Percentiles rank a stretch among this genome's conserved stretches.
Evolutionary conservation across 2,113 vertebrate genomes (phyloP).

Genomic region (Carassius auratus): DNA sequence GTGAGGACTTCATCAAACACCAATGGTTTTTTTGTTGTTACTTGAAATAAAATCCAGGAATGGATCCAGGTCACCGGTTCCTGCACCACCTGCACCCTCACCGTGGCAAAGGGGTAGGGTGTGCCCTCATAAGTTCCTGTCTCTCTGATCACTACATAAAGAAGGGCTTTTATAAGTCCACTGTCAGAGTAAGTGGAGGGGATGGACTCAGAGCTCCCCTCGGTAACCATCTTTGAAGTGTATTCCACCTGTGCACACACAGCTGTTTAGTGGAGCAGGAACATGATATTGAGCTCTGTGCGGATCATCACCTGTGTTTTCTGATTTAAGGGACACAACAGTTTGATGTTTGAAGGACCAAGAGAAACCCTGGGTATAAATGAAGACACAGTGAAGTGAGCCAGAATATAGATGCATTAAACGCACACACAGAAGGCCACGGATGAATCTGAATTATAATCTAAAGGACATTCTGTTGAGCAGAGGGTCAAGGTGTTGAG

Average conservation of each 20-base stretch:
- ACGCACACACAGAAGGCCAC: constrained; percentile 17
- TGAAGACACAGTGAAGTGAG: constrained; percentile 30
- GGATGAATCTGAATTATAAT: constrained; percentile 11
- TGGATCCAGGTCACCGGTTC: neutral
- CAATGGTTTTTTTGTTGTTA: neutral
- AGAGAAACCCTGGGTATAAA: constrained; percentile 1
- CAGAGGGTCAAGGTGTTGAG: constrained; percentile 32
- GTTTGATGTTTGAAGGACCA: neutral
- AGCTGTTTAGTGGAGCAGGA: constrained; percentile 40
- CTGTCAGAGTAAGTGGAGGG: constrained; percentile 46
- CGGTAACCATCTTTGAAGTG: constrained; percentile 50
- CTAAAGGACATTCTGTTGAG: constrained; percentile 29
- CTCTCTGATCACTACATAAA: constrained; percentile 31
- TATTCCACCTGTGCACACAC: constrained; percentile 48
- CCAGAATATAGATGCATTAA: constrained; percentile 9
- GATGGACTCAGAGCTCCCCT: constrained; percentile 11
- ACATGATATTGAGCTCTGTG: constrained; percentile 31
- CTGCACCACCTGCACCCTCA: neutral
- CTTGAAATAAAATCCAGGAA: too few species aligned
- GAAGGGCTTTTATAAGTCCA: constrained; percentile 42
- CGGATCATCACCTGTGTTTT: constrained; percentile 41
- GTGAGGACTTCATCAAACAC: neutral
- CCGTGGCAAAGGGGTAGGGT: neutral
- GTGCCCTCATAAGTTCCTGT: neutral
- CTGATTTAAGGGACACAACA: neutral